Conservation (phyloP, 1,140 invertebrate genomes). For the Asobara japonica region DNA sequence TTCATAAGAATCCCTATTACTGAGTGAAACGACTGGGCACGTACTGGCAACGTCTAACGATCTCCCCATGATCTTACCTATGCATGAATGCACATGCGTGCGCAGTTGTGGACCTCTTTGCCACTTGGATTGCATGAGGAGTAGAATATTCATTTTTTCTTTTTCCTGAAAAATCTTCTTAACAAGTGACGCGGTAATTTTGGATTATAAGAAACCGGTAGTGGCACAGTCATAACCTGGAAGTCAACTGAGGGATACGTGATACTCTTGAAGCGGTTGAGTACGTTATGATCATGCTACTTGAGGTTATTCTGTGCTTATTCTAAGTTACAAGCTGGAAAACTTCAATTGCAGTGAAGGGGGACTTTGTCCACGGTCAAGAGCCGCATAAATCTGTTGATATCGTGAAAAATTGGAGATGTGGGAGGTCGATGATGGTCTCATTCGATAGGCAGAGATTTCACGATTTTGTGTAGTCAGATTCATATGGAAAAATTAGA, state of each 20-base stretch:
- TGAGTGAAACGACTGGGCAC: background rate
- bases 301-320: background rate
- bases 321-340: background rate
- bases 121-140: background rate
- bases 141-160: background rate
- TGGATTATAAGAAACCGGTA: conserved; percentile 7
- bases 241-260: background rate
- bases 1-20: conserved; percentile 5
- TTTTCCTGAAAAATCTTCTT: background rate
- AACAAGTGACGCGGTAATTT: background rate
- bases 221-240: background rate
- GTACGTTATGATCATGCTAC: background rate
- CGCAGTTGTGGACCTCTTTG: background rate
- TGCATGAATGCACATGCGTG: conserved; percentile 6
- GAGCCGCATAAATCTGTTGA: no score
- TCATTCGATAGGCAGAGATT: no score
- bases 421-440: no score
- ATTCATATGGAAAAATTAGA: no score
- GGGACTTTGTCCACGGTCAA: no score
- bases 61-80: background rate
- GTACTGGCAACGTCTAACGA: background rate
- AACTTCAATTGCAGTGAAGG: background rate
- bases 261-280: background rate
- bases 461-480: no score
- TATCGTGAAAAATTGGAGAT: no score